Evolutionary conservation across 2,888 invertebrate species (phyloP).

Genomic region (Tetropium fuscum): DNA sequence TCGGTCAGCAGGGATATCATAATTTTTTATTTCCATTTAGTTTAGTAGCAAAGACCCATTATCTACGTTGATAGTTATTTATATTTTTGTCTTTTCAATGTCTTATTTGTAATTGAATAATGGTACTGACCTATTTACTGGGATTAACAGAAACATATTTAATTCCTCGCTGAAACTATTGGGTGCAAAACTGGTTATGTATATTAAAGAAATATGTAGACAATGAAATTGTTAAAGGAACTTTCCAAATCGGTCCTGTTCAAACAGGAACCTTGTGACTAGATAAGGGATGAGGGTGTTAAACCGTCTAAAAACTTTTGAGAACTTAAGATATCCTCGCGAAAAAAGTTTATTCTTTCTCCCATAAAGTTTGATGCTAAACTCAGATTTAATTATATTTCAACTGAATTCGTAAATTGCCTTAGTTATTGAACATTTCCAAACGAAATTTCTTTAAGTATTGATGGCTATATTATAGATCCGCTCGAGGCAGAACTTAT

Average conservation of each 20-base stretch:
- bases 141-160: too few relatives aligned
- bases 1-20: too few relatives aligned
- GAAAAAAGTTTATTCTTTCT: slow-evolving; percentile 28
- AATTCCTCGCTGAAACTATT: too few relatives aligned
- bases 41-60: too few relatives aligned
- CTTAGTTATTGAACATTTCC: slow-evolving; percentile 30
- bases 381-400: slow-evolving; percentile 46
- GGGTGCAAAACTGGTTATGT: slow-evolving; percentile 15
- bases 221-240: slow-evolving; percentile 20
- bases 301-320: slow-evolving; percentile 42
- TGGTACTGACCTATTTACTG: too few relatives aligned
- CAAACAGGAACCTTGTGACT: slow-evolving; percentile 30
- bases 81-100: too few relatives aligned
- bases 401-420: slow-evolving; percentile 33
- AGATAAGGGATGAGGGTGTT: slow-evolving; percentile 43
- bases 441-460: slow-evolving; percentile 29
- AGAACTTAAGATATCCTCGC: slow-evolving; percentile 30
- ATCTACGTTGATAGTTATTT: too few relatives aligned
- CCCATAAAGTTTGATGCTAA: slow-evolving; percentile 39
- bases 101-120: too few relatives aligned
- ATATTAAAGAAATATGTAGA: slow-evolving; percentile 27
- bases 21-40: too few relatives aligned
- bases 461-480: slow-evolving; percentile 37
- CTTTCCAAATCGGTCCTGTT: slow-evolving; percentile 28
- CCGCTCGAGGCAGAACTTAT: slow-evolving; percentile 28